Evolutionary conservation across 1,140 invertebrate species (phyloP), one percentile per base, ranked within the genome.

Genomic region (Pogonomyrmex californicus): DNA sequence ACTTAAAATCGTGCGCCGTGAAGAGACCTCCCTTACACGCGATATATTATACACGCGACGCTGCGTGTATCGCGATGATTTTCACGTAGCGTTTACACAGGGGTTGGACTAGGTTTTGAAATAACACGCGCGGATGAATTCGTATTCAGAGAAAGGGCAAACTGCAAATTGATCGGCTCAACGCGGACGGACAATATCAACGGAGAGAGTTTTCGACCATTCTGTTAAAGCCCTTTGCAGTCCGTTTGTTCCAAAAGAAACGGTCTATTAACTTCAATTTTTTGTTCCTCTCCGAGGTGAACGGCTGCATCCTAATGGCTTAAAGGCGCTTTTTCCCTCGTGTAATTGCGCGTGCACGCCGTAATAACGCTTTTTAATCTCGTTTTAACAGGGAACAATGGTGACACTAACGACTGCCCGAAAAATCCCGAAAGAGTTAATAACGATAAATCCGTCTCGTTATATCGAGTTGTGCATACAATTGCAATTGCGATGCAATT

Each of bases 381-480:
- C 14, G 36, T 23, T 23, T 68, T 68, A 68, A 68, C 23, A 4
- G 33, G 44, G 17, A 23, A 54, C 12, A 38, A 81, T 81, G 4
- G 77, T 30, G 47, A 70, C n/a, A 54, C 36, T 63, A 68, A 68
- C 36, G 66, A 17, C 51, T 12, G 44, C 6, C 14, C 17, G 12
- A 75, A 54, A n/a, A 33, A 51, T 36, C 6, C 14, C 58, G 66
- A 86, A 76, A 73, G 88, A 65, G 17, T 56, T 58, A 71, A 82
- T 30, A 14, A 49, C 41, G 78, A 82, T 14, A 60, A 87, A 79
- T 85, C 44, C 82, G 54, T 82, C 70, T 51, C 38, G 23, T 88
- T 88, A 56, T 82, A 77, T 90, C 77, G 62, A 79, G 68, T 58
- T 60, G 71, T 76, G 88, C 75, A 17, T 81, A 79, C 87, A 89